Conservation (phyloP, 2,113 vertebrate genomes). For the Saguinus imperator region DNA sequence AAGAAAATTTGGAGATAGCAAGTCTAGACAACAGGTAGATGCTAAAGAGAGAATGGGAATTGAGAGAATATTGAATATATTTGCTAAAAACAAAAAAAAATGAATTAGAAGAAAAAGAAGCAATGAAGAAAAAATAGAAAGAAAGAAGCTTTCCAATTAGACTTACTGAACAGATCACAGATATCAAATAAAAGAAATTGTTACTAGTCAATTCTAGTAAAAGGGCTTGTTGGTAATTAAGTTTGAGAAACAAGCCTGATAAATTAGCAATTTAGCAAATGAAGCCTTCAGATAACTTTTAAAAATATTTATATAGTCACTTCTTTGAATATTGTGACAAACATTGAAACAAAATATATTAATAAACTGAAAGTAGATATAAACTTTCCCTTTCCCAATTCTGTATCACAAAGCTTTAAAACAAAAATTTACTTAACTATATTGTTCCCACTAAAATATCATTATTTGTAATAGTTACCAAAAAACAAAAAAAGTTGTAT, state of each 20-base stretch:
- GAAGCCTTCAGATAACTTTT: neutral
- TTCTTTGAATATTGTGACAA: neutral
- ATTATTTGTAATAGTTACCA: neutral
- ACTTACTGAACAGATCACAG: neutral
- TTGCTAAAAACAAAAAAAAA: neutral
- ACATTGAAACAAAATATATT: neutral
- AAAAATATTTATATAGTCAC: neutral
- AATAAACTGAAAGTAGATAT: neutral
- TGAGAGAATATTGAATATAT: neutral
- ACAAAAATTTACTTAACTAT: neutral
- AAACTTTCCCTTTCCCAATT: neutral
- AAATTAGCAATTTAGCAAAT: neutral
- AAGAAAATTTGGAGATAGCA: neutral
- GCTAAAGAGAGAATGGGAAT: neutral
- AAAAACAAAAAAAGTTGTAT: neutral
- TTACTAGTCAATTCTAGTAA: neutral
- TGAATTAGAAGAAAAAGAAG: neutral
- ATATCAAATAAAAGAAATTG: neutral
- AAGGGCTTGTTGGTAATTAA: neutral
- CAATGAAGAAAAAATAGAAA: neutral
- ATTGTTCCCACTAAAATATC: neutral
- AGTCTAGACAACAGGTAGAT: neutral
- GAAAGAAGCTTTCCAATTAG: neutral
- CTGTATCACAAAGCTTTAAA: neutral
- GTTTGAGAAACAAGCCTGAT: neutral